phyloP scores from a whole-genome alignment of 37 sponge, comb jelly and placozoan species.

The Ianthella basta region DNA sequence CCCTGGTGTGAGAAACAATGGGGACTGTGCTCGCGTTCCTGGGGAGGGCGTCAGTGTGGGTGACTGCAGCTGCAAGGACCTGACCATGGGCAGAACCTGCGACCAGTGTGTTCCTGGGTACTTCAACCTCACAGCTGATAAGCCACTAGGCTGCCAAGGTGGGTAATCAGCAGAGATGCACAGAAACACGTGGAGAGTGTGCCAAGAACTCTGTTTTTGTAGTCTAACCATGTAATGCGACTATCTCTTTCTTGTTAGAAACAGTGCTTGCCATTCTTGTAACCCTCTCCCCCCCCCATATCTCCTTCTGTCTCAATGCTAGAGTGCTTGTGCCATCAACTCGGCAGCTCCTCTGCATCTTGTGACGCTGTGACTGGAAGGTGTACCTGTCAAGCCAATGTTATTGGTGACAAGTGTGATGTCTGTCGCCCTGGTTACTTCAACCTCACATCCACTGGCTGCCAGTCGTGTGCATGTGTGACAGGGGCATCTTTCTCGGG shows the following conservation, averaged over 20 bases:
- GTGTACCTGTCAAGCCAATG: conserved; percentile 79
- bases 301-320: conserved; percentile 26
- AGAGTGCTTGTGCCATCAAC: conserved; percentile 43
- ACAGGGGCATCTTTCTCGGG: not conserved
- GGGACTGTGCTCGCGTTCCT: conserved; percentile 44
- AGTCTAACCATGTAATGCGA: too few relatives aligned
- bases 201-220: not conserved
- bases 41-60: conserved; percentile 21
- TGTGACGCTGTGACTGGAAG: conserved; percentile 43
- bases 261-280: too few relatives aligned
- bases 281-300: not conserved
- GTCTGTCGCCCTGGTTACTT: conserved; percentile 65
- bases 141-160: conserved; percentile 81
- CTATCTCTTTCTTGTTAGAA: too few relatives aligned
- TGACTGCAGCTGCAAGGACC: conserved; percentile 62
- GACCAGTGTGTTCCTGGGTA: conserved; percentile 49
- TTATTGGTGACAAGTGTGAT: conserved; percentile 77
- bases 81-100: conserved; percentile 54
- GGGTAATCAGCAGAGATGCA: not conserved
- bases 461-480: conserved; percentile 63
- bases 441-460: conserved; percentile 63
- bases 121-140: conserved; percentile 63
- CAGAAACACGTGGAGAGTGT: too few relatives aligned
- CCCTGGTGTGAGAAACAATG: conserved; percentile 62
- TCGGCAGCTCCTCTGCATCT: conserved; percentile 13